Base-by-base conservation (phyloP, 1,140 invertebrate genomes). In the Babylonia areolata region DNA sequence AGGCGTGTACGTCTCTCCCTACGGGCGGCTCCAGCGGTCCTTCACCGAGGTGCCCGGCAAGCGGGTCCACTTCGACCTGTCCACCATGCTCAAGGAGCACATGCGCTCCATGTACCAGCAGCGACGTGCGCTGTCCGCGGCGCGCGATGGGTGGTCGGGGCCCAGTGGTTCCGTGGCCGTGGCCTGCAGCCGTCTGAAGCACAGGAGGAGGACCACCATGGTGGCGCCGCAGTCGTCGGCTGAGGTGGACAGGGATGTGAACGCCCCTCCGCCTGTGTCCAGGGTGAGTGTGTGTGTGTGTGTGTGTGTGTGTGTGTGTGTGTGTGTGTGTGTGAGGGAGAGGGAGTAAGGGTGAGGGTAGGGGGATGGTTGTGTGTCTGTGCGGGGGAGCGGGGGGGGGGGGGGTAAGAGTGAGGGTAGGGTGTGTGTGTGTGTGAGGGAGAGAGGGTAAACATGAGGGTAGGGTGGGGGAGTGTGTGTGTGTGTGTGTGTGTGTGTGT, bases 231-330 rank as follows among this genome's bases (percentile, higher is more conserved):
- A 40, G 40, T 1, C 42, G 1, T 3, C 54, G 20, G 35, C 20
- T 6, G 39, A 71, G n/a, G 64, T 37, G 5, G 33, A 12, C 0
- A 40, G 3, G 46, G 69, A 84, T n/a, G 58, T 75, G 82, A 73
- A 84, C 40, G 40, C 64, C 1, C 58, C 82, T 33, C 82, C 82
- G 28, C 3, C 82, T 42, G 82, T 42, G 23, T 84, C 82, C n/a
- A 39, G 69, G 82, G 82, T 84, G 64, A 84, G 82, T 33, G 54
- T 58, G 33, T 58, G 46, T 81, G 46, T 37, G 42, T 42, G 42
- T n/a, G 42, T 58, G 33, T 35, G 42, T 64, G 37, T 20, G 64
- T 82, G 51, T 64, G 58, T 64, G 64, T 40, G 37, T 69, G 51
- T 40, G 37, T 35, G 35, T 80, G 78, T 80, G 75, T 77, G 75